phyloP scores from a whole-genome alignment of 2,888 invertebrate species.

The Trilocha varians region DNA sequence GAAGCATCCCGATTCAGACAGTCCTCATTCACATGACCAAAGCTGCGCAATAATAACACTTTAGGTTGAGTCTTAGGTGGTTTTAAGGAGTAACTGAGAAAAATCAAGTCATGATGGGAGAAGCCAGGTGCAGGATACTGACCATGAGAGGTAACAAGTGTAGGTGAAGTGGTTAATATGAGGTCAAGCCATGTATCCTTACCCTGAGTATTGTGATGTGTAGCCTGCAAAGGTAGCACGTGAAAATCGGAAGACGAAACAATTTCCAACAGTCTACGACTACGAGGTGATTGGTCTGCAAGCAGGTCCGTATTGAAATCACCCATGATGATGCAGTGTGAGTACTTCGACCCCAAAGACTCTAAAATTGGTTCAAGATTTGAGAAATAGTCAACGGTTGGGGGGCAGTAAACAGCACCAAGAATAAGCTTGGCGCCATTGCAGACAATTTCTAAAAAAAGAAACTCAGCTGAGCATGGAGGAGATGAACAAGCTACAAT shows the following conservation, averaged over 20 bases:
- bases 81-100: too few relatives aligned
- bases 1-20: too few relatives aligned
- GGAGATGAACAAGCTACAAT: conserved; percentile 4
- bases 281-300: too few relatives aligned
- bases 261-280: too few relatives aligned
- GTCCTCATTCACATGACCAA: too few relatives aligned
- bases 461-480: not conserved
- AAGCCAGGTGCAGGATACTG: conserved; percentile 2
- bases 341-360: not conserved
- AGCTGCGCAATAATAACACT: too few relatives aligned
- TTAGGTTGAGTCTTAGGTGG: too few relatives aligned
- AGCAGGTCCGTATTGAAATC: too few relatives aligned
- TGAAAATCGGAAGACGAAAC: too few relatives aligned
- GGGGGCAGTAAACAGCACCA: conserved; percentile 9
- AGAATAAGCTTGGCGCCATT: not conserved
- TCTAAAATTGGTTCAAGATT: not conserved
- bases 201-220: not conserved
- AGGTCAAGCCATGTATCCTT: conserved; percentile 2
- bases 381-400: not conserved
- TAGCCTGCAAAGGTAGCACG: too few relatives aligned
- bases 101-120: not conserved
- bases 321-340: too few relatives aligned
- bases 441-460: not conserved
- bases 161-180: not conserved
- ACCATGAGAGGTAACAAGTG: not conserved